Evolutionary conservation across 2,888 invertebrate species (phyloP).

Genomic region (Pediacus dermestoides): DNA sequence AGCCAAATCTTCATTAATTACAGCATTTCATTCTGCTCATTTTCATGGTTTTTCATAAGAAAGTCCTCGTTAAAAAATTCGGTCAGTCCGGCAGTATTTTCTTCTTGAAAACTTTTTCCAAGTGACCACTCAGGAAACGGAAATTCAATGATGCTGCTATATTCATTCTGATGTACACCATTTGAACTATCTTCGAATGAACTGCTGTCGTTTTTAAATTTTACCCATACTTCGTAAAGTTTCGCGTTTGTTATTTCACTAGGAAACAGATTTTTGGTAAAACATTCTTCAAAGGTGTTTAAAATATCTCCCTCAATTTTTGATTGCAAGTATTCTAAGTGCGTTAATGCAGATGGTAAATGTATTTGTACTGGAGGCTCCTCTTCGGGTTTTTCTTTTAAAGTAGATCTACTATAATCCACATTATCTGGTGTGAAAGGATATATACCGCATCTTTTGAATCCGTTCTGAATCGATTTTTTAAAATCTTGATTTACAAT

Average conservation of each 20-base stretch:
- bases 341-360: not conserved
- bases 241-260: conserved; percentile 4
- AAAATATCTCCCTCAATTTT: conserved; percentile 5
- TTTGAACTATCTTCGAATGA: conserved; percentile 1
- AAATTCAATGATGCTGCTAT: no score
- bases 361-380: conserved; percentile 4
- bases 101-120: no score
- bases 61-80: no score
- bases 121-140: no score
- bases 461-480: conserved; percentile 6
- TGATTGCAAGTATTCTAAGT: conserved; percentile 5
- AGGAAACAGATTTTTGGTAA: conserved; percentile 6
- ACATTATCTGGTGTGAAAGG: conserved; percentile 4
- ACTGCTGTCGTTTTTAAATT: no score
- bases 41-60: no score
- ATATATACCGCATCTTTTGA: conserved; percentile 6
- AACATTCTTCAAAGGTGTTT: conserved; percentile 3
- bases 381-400: conserved; percentile 5
- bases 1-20: no score
- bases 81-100: no score
- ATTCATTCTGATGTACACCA: not conserved
- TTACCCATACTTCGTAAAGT: conserved; percentile 7
- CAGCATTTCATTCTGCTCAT: no score
- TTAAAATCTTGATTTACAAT: conserved; percentile 7
- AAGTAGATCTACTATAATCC: conserved; percentile 7